phyloP scores from a whole-genome alignment of 2,113 vertebrate species.

The Heterotilapia buettikoferi region DNA sequence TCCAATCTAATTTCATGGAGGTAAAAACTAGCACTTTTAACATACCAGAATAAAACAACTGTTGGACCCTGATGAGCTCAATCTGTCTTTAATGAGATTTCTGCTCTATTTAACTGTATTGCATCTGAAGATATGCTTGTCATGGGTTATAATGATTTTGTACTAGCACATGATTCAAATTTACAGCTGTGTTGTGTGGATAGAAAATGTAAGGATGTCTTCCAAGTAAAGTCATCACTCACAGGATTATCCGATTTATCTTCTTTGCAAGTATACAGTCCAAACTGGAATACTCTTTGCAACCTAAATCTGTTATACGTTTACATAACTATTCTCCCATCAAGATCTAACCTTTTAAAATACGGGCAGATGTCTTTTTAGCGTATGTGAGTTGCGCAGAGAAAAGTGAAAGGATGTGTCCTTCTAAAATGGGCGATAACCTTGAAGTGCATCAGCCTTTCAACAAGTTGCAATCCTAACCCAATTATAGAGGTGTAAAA shows the following conservation, averaged over 20 bases:
- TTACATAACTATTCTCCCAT: not conserved
- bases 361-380: not conserved
- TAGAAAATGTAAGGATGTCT: not conserved
- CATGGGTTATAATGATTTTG: slow-evolving; percentile 2
- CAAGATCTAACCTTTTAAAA: not conserved
- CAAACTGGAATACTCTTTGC: not conserved
- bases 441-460: slow-evolving; percentile 42
- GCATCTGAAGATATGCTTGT: slow-evolving; percentile 3
- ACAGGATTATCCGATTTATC: not conserved
- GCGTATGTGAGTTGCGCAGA: not conserved
- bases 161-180: not conserved
- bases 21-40: not conserved
- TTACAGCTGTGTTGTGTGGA: not conserved
- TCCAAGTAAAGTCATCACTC: not conserved
- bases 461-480: slow-evolving; percentile 41
- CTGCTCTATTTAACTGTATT: slow-evolving; percentile 53
- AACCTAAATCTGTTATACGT: not conserved
- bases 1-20: not conserved
- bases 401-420: not conserved
- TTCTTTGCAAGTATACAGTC: not conserved
- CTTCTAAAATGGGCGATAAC: slow-evolving; percentile 17
- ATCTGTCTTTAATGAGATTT: slow-evolving; percentile 54
- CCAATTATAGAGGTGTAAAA: slow-evolving; percentile 40
- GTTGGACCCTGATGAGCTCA: slow-evolving; percentile 8
- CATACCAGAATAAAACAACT: not conserved